Percentiles rank a stretch among this genome's conserved stretches.
Conservation (phyloP, 2,113 vertebrate species). For the Crotalus tigris region DNA sequence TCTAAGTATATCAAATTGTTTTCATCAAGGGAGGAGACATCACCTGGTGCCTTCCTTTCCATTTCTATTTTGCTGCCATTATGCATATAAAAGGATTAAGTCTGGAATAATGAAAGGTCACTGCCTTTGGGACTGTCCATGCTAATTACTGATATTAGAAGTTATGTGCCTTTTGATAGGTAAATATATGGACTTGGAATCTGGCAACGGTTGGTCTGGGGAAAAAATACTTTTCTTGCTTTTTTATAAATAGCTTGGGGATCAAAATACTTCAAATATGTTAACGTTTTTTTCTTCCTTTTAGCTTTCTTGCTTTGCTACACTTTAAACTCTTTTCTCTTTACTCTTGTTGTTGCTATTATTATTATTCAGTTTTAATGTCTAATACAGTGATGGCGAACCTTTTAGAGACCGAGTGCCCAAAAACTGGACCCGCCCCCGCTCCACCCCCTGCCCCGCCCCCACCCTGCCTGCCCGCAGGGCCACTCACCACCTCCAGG, state of each 20-base stretch:
- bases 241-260: constrained; percentile 49
- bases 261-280: constrained; percentile 48
- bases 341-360: neutral
- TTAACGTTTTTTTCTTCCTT: constrained; percentile 26
- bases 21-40: neutral
- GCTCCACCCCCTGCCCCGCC: no score
- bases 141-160: neutral
- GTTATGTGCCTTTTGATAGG: neutral
- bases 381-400: neutral
- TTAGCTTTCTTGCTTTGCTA: neutral
- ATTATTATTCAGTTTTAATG: neutral
- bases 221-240: constrained; percentile 55
- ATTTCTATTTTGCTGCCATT: neutral
- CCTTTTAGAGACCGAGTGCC: no score
- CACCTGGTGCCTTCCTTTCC: neutral
- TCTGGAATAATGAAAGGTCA: neutral
- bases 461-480: no score
- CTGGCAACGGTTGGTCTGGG: constrained; percentile 60
- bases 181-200: constrained; percentile 31
- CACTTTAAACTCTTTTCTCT: constrained; percentile 26
- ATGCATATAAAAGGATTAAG: neutral
- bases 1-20: neutral
- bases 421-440: no score
- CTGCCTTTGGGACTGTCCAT: neutral
- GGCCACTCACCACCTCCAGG: no score